phyloP scores from a whole-genome alignment of 1,140 invertebrate genomes.

The Chlorops oryzae region DNA sequence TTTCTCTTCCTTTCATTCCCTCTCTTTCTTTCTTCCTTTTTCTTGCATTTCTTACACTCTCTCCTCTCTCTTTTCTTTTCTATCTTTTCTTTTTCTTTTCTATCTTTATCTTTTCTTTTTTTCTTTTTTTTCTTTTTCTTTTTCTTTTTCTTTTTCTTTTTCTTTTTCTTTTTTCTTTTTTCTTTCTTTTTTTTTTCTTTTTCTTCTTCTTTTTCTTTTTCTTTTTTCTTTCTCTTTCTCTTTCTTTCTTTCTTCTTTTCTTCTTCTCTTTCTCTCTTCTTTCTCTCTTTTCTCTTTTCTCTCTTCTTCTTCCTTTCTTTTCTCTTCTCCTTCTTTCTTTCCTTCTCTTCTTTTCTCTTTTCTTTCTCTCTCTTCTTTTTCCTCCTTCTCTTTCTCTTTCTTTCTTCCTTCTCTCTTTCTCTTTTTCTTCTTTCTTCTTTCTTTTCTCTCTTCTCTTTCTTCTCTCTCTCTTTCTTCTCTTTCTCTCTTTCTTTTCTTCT shows the following conservation, averaged over 20 bases:
- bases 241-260: not conserved
- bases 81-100: not conserved
- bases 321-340: not conserved
- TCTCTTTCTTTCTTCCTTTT: conserved; percentile 14
- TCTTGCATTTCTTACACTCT: no score
- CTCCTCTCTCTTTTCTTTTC: not conserved
- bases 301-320: not conserved
- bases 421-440: conserved; percentile 2
- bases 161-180: conserved; percentile 3
- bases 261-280: not conserved
- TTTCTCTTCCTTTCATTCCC: conserved; percentile 15
- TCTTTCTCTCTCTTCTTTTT: not conserved
- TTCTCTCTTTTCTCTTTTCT: conserved; percentile 4
- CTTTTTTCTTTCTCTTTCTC: not conserved
- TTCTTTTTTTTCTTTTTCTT: not conserved
- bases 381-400: not conserved
- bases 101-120: conserved; percentile 6
- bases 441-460: not conserved
- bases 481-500: not conserved
- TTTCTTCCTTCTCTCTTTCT: not conserved
- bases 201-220: conserved; percentile 7
- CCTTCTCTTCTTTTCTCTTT: not conserved
- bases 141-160: conserved; percentile 3
- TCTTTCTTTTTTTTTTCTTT: conserved; percentile 10
- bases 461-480: not conserved